Evolutionary conservation across 2,113 vertebrate genomes (phyloP).

Genomic region (Meleagris gallopavo): DNA sequence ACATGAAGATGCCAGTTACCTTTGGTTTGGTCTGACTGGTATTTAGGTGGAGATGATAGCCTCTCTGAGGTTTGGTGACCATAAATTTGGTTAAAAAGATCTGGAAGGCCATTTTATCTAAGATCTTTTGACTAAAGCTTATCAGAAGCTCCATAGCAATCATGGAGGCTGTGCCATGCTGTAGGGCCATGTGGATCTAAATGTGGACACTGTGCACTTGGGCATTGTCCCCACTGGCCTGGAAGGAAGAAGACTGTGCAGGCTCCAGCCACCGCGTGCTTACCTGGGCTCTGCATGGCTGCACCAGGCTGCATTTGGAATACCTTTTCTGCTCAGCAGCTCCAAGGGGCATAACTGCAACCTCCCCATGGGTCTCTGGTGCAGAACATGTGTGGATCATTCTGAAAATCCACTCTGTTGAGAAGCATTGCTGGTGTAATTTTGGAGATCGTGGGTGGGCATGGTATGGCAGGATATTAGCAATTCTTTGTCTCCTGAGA

Average conservation of each 20-base stretch:
- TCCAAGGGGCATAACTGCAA: background rate
- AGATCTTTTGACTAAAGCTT: background rate
- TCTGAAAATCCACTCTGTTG: background rate
- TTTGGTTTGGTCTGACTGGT: background rate
- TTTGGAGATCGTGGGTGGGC: background rate
- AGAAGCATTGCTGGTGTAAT: background rate
- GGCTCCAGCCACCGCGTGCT: background rate
- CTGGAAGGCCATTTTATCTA: background rate
- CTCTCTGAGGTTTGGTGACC: background rate
- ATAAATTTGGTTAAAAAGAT: background rate
- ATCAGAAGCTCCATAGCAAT: background rate
- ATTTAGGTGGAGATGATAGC: background rate
- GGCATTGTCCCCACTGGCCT: background rate
- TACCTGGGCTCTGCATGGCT: background rate
- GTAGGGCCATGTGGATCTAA: background rate
- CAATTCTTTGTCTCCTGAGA: background rate
- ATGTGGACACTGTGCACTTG: background rate
- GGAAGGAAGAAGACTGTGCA: background rate
- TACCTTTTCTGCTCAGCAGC: background rate
- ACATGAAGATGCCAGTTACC: background rate
- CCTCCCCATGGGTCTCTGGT: rapidly evolving
- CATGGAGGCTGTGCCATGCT: background rate
- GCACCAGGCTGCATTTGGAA: background rate
- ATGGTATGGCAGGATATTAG: background rate
- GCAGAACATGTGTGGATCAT: background rate